Evolutionary conservation across 2,113 vertebrate species (phyloP).

Genomic region (Rutilus rutilus): DNA sequence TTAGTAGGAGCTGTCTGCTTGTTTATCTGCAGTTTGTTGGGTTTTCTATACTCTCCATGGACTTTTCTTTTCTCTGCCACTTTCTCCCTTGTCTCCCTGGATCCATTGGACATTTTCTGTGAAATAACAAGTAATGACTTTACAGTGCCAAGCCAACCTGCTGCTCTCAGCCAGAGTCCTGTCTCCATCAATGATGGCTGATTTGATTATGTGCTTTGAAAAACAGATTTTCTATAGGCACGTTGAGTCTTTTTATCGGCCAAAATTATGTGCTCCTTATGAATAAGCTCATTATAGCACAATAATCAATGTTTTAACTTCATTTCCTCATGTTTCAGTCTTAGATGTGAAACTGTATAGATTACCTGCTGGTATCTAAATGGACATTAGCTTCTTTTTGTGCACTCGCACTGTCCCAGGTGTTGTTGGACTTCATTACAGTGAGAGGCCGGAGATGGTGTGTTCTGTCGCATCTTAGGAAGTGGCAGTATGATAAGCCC

Average conservation of each 20-base stretch:
- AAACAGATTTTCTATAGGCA: constrained; percentile 12
- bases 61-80: not conserved
- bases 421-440: constrained; percentile 18
- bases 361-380: constrained; percentile 15
- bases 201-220: constrained; percentile 24
- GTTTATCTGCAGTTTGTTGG: constrained; percentile 10
- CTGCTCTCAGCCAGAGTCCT: constrained; percentile 31
- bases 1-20: not conserved
- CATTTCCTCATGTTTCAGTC: not conserved
- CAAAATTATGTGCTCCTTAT: not conserved
- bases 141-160: constrained; percentile 41
- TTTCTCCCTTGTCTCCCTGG: constrained; percentile 19
- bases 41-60: constrained; percentile 25
- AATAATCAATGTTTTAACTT: not conserved
- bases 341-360: not conserved
- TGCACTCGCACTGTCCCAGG: not conserved
- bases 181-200: constrained; percentile 23
- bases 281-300: not conserved
- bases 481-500: constrained; percentile 10
- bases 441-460: not conserved
- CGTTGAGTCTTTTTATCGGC: not conserved
- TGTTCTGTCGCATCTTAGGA: constrained; percentile 13
- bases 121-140: constrained; percentile 51
- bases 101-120: constrained; percentile 7
- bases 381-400: not conserved